Base-by-base conservation (phyloP, 2,888 invertebrate genomes). In the Steinernema scapterisci region DNA sequence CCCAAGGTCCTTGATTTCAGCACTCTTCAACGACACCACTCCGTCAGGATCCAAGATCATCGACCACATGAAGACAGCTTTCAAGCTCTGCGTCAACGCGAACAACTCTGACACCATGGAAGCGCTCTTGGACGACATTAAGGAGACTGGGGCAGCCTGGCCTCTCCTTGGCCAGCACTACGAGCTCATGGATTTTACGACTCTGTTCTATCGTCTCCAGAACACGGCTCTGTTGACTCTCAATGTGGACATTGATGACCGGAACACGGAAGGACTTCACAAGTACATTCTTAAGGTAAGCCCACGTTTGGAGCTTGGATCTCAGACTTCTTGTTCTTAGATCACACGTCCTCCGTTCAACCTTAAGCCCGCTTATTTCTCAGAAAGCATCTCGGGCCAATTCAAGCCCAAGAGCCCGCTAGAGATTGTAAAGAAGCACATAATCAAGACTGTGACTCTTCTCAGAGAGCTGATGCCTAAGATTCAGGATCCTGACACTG, bases 161-260 rank as follows among this genome's bases (percentile, higher is more conserved):
- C 63, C 63, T 5, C 27, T 63, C 16, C 16, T 63, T 16, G 63
- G 16, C 6, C 9, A 31, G 16, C n/a, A n/a, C n/a, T n/a, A n/a
- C n/a, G n/a, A n/a, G n/a, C n/a, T n/a, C n/a, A n/a, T n/a, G 21
- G 84, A 86, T 56, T 87, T 25, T 6, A 16, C 16, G 9, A 7
- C 7, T 16, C 16, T 44, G 7, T 11, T 16, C 9, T 16, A 16
- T 44, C 9, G 9, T 7, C 9, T 44, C 9, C 45, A 16, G 9
- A 16, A 44, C 16, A 16, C 16, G 9, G 45, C 45, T 44, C 16
- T 44, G 9, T 11, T 44, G 9, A 11, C 45, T 44, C 9, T 44
- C 16, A 11, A 7, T 44, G 45, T 44, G 45, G 45, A 44, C 7
- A 16, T 44, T 44, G 45, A 44, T 16, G 9, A 11, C 45, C 7